These are phyloP conservation scores for Cheilosia urbana DNA, from an alignment of 2,888 invertebrate species.

Conservation along the genomic window DNA sequence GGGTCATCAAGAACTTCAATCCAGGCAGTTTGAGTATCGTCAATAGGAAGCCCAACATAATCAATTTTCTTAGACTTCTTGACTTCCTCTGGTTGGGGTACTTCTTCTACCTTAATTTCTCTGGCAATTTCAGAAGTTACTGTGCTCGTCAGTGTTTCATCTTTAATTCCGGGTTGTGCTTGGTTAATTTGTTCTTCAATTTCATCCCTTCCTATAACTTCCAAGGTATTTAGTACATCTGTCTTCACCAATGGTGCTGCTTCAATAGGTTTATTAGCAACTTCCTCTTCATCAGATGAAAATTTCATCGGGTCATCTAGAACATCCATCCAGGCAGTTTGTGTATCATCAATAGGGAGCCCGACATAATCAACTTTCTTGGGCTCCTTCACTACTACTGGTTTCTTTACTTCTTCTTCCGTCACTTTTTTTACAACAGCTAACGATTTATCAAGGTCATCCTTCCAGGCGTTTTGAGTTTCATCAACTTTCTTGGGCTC, in stretches of 20 bases:
- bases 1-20: slow-evolving; percentile 82
- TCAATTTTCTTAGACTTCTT: slow-evolving; percentile 37
- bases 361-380: slow-evolving; percentile 74
- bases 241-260: neutral
- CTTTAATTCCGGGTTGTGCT: neutral
- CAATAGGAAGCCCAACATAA: slow-evolving; percentile 80
- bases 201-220: neutral
- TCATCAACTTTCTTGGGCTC: slow-evolving; percentile 72
- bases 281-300: slow-evolving; percentile 69
- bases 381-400: slow-evolving; percentile 38
- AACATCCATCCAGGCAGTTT: slow-evolving; percentile 79
- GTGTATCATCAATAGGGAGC: slow-evolving; percentile 77
- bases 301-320: slow-evolving; percentile 65
- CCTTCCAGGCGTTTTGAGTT: slow-evolving; percentile 78
- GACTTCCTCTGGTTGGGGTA: neutral
- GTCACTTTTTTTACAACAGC: neutral
- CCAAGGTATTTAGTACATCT: neutral
- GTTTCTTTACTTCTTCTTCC: neutral
- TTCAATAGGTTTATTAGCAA: slow-evolving; percentile 35
- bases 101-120: neutral
- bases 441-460: slow-evolving; percentile 69
- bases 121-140: neutral
- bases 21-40: slow-evolving; percentile 79
- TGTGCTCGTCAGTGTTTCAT: neutral
- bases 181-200: neutral